Percentiles rank a stretch among this genome's conserved stretches.
These are phyloP conservation scores for Zaprionus bogoriensis DNA, from an alignment of 2,888 invertebrate species.

Conservation along the genomic window DNA sequence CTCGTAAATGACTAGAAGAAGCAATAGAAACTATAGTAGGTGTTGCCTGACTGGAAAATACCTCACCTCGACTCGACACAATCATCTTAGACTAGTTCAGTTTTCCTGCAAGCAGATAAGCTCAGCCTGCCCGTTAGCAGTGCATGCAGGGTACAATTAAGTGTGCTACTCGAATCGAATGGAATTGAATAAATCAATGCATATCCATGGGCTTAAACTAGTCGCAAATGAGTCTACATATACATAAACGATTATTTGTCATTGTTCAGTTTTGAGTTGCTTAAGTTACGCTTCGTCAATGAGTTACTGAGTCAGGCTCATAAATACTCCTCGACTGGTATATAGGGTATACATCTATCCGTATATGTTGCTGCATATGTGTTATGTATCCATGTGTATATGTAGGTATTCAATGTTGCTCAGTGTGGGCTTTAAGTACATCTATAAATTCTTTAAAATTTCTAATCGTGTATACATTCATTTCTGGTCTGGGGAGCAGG, in stretches of 20 bases:
- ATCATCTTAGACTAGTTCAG: slow-evolving; percentile 40
- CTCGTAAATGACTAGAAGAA: slow-evolving; percentile 39
- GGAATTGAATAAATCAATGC: neutral
- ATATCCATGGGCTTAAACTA: slow-evolving; percentile 33
- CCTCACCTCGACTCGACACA: neutral
- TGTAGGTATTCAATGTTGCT: slow-evolving; percentile 28
- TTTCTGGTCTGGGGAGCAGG: slow-evolving; percentile 9
- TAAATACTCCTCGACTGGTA: neutral
- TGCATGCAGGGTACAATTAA: neutral
- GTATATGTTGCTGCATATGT: slow-evolving; percentile 6
- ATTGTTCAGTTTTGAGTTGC: slow-evolving; percentile 69
- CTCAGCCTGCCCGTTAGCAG: neutral
- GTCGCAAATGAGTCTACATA: slow-evolving; percentile 48
- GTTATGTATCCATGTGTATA: slow-evolving; percentile 27
- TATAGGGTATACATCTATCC: slow-evolving; percentile 12
- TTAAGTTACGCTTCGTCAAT: slow-evolving; percentile 39
- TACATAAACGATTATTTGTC: slow-evolving; percentile 72
- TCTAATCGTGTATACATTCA: slow-evolving; percentile 73
- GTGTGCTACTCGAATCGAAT: neutral
- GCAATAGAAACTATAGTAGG: slow-evolving; percentile 7
- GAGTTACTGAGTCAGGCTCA: neutral
- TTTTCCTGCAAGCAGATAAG: neutral
- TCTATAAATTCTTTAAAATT: slow-evolving; percentile 72
- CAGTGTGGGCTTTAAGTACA: slow-evolving; percentile 61
- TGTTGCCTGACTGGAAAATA: neutral